Base-by-base conservation (phyloP, 2,888 invertebrate species). In the Dromius quadrimaculatus region DNA sequence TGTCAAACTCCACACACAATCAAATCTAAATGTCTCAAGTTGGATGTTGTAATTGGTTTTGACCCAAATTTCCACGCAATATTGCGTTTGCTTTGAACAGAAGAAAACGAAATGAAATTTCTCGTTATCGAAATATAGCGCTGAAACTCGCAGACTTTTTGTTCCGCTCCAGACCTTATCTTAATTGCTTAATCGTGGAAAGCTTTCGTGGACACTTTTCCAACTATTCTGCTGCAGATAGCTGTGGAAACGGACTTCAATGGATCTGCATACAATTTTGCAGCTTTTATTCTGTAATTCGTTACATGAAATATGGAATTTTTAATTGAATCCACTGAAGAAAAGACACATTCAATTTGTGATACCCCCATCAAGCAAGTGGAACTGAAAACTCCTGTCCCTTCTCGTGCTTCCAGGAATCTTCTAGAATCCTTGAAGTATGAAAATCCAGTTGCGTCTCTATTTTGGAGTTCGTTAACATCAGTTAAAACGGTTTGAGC, bases 141-240 rank as follows among this genome's bases (percentile, higher is more conserved):
- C n/a, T 11, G 9, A 9, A 23, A 36, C 36, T 59, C 36, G 36
- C 59, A 20, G 34, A 36, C 59, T 59, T 59, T 59, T 59, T 59
- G 47, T 34, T 45, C 45, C 41, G 68, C 32, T 43, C 43, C 68
- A 43, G 34, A 41, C 59, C 61, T 69, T 59, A 69, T 69, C 59
- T 69, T 69, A 69, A 69, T 69, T 69, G 68, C 61, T 69, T 69
- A 69, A 69, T 69, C 68, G 59, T 45, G 11, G 43, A 61, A 69
- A 69, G 66, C 68, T 69, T 66, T 61, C 34, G 43, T 32, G 59
- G 32, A 69, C 36, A 59, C 68, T 69, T 69, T 68, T 57, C 36
- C 66, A 22, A 59, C 45, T 59, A 69, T 61, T 69, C 34, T 45
- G 68, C 45, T 9, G 32, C 50, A 20, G 41, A 41, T 41, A 57